phyloP scores from a whole-genome alignment of 2,113 vertebrate genomes.

The Hydrochoerus hydrochaeris region DNA sequence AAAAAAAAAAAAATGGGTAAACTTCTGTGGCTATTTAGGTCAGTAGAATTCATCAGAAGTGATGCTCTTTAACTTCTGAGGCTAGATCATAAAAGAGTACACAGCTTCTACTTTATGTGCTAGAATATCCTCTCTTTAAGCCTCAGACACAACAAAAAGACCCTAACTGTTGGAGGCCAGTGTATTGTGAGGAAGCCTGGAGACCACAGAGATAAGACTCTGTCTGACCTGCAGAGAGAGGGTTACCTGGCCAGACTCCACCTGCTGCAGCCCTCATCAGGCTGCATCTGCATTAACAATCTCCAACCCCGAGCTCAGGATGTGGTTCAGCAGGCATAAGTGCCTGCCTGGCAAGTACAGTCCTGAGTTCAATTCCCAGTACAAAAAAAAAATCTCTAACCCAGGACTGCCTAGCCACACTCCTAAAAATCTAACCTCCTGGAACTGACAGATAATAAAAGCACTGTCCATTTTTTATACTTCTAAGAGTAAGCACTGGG shows the following conservation, averaged over 20 bases:
- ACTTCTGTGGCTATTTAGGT: conserved; percentile 12
- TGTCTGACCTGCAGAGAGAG: not conserved
- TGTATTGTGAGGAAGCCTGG: not conserved
- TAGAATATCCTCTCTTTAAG: not conserved
- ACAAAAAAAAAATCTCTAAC: not conserved
- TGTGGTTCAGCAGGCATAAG: no score
- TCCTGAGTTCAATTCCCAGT: no score
- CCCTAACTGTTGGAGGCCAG: not conserved
- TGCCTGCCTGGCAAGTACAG: no score
- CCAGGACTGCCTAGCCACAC: not conserved
- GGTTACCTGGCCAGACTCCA: not conserved
- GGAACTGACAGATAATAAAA: not conserved
- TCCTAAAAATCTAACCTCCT: not conserved
- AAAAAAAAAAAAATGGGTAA: not conserved
- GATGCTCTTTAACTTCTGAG: conserved; percentile 4
- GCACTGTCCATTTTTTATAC: not conserved
- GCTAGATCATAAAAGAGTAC: not conserved
- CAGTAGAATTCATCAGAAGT: not conserved
- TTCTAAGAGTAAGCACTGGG: not conserved
- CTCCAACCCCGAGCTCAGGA: not conserved
- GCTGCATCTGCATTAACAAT: not conserved
- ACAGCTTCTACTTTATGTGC: not conserved
- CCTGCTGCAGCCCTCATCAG: not conserved
- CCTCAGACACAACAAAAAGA: not conserved
- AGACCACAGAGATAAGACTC: not conserved